phyloP scores from a whole-genome alignment of 2,113 vertebrate species.

The Lagopus muta region DNA sequence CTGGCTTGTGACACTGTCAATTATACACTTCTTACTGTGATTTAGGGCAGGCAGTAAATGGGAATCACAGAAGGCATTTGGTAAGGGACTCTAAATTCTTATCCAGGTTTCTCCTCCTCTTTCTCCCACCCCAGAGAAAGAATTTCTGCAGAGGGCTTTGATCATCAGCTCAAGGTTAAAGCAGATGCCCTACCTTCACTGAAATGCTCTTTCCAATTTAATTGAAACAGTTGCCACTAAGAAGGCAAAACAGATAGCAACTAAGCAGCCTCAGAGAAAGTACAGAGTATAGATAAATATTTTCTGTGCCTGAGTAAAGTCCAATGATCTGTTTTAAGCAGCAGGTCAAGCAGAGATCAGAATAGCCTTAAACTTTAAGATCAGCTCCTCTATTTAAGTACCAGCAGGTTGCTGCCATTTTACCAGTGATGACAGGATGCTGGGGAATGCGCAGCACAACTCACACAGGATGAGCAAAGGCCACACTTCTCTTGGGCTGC shows the following conservation, averaged over 20 bases:
- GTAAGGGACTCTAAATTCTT: neutral
- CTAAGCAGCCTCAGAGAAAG: neutral
- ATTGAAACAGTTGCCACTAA: slow-evolving; percentile 13
- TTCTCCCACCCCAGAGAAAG: neutral
- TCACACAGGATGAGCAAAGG: neutral
- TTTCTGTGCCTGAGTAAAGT: slow-evolving; percentile 1
- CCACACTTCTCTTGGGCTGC: neutral
- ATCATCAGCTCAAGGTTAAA: slow-evolving; percentile 27
- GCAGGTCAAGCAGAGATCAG: neutral
- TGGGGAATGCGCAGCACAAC: neutral
- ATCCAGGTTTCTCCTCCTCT: neutral
- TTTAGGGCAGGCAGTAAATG: neutral
- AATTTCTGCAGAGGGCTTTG: neutral
- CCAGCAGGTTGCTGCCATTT: neutral
- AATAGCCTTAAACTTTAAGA: neutral
- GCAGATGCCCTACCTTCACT: neutral
- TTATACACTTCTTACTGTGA: neutral
- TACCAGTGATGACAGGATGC: accelerated
- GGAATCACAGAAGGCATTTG: neutral
- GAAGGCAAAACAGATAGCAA: slow-evolving; percentile 8
- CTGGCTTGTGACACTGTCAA: neutral
- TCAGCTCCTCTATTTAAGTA: neutral
- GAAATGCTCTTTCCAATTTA: slow-evolving; percentile 2
- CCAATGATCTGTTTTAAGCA: neutral
- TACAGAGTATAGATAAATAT: neutral